Evolutionary conservation across 2,113 vertebrate species (phyloP).

Genomic region (Lophius piscatorius): DNA sequence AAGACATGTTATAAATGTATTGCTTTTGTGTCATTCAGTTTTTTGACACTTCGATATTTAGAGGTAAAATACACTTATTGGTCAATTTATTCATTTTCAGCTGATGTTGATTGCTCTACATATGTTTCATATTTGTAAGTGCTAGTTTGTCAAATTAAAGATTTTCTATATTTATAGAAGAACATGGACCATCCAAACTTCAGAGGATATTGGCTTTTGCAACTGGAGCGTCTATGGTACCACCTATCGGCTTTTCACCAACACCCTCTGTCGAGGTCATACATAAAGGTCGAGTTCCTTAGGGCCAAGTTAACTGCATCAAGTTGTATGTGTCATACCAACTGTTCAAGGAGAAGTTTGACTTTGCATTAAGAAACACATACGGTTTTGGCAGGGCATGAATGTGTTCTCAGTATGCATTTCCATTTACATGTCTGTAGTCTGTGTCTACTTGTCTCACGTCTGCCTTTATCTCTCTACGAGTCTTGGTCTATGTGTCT

Average conservation of each 20-base stretch:
- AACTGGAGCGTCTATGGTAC: slow-evolving; percentile 4
- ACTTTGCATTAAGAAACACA: slow-evolving; percentile 13
- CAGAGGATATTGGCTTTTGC: slow-evolving; percentile 1
- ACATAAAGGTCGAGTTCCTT: background rate
- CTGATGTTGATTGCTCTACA: too few species aligned
- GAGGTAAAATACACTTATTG: too few species aligned
- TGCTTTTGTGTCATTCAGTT: too few species aligned
- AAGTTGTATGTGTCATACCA: slow-evolving; percentile 8
- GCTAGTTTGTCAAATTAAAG: too few species aligned
- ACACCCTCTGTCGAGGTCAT: slow-evolving; percentile 2
- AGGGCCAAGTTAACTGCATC: slow-evolving; percentile 3
- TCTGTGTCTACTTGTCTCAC: background rate
- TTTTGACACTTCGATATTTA: too few species aligned
- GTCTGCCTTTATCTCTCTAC: background rate
- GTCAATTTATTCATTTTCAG: too few species aligned
- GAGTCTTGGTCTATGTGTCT: too few species aligned
- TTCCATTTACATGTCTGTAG: too few species aligned
- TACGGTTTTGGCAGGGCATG: slow-evolving; percentile 1
- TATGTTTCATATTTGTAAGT: too few species aligned
- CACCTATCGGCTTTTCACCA: too few species aligned
- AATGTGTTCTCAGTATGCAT: too few species aligned
- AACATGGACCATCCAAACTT: slow-evolving; percentile 6
- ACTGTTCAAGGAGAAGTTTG: slow-evolving; percentile 12
- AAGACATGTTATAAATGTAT: too few species aligned
- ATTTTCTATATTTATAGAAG: background rate